phyloP scores from a whole-genome alignment of 2,113 vertebrate species.

The Notarius quadriscutis region DNA sequence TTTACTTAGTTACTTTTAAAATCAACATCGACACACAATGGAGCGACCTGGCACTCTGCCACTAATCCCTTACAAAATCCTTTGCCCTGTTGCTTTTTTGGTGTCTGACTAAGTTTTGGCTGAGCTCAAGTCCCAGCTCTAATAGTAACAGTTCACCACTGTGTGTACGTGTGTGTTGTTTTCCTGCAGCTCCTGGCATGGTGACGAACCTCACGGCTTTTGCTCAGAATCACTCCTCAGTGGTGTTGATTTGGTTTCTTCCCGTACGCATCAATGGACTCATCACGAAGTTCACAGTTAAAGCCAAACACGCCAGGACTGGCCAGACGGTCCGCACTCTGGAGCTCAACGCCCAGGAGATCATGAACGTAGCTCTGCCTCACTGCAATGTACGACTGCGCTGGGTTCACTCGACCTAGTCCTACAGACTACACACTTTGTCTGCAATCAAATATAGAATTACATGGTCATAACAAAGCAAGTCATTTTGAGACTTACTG shows the following conservation, averaged over 20 bases:
- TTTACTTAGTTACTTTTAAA: too few relatives aligned
- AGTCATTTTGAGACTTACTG: background rate
- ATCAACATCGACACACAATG: too few relatives aligned
- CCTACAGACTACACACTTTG: background rate
- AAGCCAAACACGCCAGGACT: conserved; percentile 89
- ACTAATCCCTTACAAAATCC: too few relatives aligned
- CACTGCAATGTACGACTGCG: conserved; percentile 84
- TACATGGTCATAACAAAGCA: background rate
- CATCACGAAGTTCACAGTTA: conserved; percentile 93
- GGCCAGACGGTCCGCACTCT: conserved; percentile 81
- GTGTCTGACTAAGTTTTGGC: too few relatives aligned
- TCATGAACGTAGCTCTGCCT: conserved; percentile 85
- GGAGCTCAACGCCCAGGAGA: conserved; percentile 86
- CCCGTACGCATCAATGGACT: conserved; percentile 92
- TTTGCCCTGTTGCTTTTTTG: too few relatives aligned
- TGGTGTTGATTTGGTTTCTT: conserved; percentile 91
- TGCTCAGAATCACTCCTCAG: conserved; percentile 84
- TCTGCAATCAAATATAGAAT: background rate
- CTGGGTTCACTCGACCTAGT: background rate
- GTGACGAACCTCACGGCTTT: conserved; percentile 92
- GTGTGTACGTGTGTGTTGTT: conserved; percentile 55
- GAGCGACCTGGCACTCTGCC: too few relatives aligned
- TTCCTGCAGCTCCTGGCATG: conserved; percentile 86
- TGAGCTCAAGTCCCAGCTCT: too few relatives aligned
- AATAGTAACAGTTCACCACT: too few relatives aligned